Evolutionary conservation across 2,113 vertebrate genomes (phyloP).

Genomic region (Menidia beryllina): DNA sequence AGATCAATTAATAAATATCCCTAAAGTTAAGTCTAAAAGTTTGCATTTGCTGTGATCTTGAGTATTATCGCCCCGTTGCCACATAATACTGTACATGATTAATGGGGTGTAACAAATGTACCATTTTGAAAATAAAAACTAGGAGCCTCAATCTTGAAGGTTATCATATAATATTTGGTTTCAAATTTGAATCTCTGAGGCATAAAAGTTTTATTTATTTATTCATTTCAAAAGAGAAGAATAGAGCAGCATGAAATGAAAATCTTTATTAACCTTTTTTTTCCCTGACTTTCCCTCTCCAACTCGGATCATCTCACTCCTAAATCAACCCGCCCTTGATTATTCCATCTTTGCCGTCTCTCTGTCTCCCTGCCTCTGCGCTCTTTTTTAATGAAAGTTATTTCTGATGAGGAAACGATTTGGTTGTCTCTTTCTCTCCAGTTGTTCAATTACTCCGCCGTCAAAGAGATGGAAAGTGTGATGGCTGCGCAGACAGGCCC

Average conservation of each 20-base stretch:
- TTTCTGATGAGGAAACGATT: constrained; percentile 67
- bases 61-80: background rate
- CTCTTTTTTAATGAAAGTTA: constrained; percentile 57
- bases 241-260: background rate
- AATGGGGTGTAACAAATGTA: background rate
- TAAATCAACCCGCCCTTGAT: constrained; percentile 27
- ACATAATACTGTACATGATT: background rate
- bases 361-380: background rate
- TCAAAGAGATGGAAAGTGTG: constrained; percentile 65
- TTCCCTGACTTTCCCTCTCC: constrained; percentile 3
- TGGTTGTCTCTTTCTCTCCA: constrained; percentile 52
- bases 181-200: no score
- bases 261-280: background rate
- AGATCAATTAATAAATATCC: no score
- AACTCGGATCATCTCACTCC: constrained; percentile 18
- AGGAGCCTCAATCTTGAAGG: no score
- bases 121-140: no score
- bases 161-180: no score
- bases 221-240: no score
- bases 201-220: no score
- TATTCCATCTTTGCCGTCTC: constrained; percentile 19
- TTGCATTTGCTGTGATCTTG: no score
- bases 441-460: constrained; percentile 67
- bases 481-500: constrained; percentile 23
- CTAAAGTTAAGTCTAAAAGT: no score